Conservation (phyloP, 2,888 invertebrate genomes). For the Campoplex capitator region DNA sequence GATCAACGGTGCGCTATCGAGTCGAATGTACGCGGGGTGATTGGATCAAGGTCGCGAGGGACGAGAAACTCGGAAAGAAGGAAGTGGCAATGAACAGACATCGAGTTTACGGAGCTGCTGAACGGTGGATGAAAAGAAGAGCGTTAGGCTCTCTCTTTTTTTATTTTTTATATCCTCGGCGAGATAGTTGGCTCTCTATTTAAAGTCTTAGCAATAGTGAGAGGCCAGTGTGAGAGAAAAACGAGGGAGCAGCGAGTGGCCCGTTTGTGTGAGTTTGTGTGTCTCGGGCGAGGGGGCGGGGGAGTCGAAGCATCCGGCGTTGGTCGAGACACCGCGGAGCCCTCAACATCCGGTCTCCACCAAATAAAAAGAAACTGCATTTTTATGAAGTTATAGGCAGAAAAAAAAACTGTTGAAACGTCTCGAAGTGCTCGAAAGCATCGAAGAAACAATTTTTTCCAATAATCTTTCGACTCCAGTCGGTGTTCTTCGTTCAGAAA, state of each 20-base stretch:
- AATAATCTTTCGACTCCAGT: not conserved
- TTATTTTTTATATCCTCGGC: not conserved
- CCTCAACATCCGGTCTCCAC: constrained; percentile 67
- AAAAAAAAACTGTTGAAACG: not conserved
- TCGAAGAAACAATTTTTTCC: not conserved
- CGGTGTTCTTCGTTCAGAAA: not conserved
- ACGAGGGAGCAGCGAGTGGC: constrained; percentile 50
- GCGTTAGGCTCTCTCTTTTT: not conserved
- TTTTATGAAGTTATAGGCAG: not conserved
- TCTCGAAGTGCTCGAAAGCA: not conserved
- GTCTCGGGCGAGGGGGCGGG: constrained; percentile 36
- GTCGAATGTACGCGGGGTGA: constrained; percentile 33
- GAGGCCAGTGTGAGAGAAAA: constrained; percentile 22
- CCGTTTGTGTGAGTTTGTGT: constrained; percentile 5
- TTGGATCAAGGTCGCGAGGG: constrained; percentile 53
- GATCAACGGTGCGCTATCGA: constrained; percentile 54
- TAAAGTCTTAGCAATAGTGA: constrained; percentile 51
- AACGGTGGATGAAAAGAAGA: constrained; percentile 54
- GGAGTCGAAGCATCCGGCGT: constrained; percentile 67
- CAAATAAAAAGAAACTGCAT: constrained; percentile 27
- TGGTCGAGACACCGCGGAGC: constrained; percentile 40
- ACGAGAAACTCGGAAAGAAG: constrained; percentile 19
- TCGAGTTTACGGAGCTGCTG: not conserved
- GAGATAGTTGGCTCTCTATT: constrained; percentile 50
- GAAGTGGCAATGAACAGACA: not conserved